Percentiles rank a stretch among this genome's conserved stretches.
Evolutionary conservation across 2,113 vertebrate species (phyloP).

Genomic region (Ictalurus furcatus): DNA sequence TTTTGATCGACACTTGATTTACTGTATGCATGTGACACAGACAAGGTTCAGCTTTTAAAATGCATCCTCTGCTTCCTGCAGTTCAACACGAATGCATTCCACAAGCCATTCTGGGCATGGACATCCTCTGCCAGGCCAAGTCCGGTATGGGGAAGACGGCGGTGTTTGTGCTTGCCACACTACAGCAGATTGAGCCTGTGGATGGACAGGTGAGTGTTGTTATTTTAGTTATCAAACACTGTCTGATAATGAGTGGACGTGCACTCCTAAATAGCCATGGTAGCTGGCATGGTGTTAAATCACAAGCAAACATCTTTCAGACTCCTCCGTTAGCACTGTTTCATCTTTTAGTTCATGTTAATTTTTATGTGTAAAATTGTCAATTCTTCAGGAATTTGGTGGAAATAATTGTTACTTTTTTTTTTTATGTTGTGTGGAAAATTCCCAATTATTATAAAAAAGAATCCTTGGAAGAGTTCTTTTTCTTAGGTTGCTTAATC

Average conservation of each 20-base stretch:
- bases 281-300: too few relatives aligned
- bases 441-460: not conserved
- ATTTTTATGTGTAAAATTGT: not conserved
- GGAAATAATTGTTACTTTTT: not conserved
- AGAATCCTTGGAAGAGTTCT: not conserved
- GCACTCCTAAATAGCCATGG: too few relatives aligned
- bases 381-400: not conserved
- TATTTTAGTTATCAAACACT: too few relatives aligned
- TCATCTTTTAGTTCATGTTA: not conserved
- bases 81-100: conserved; percentile 90
- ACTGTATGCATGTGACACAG: not conserved
- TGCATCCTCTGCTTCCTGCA: conserved; percentile 50
- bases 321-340: not conserved
- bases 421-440: not conserved
- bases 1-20: too few relatives aligned
- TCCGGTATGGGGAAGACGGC: conserved; percentile 90
- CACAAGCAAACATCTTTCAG: too few relatives aligned
- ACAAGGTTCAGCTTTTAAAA: not conserved
- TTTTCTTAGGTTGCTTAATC: not conserved
- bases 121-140: conserved; percentile 87
- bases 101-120: conserved; percentile 88
- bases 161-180: conserved; percentile 83
- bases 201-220: conserved; percentile 79
- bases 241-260: too few relatives aligned
- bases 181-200: conserved; percentile 85